Conservation (phyloP, 2,797 vertebrate species). For the Luscinia luscinia region DNA sequence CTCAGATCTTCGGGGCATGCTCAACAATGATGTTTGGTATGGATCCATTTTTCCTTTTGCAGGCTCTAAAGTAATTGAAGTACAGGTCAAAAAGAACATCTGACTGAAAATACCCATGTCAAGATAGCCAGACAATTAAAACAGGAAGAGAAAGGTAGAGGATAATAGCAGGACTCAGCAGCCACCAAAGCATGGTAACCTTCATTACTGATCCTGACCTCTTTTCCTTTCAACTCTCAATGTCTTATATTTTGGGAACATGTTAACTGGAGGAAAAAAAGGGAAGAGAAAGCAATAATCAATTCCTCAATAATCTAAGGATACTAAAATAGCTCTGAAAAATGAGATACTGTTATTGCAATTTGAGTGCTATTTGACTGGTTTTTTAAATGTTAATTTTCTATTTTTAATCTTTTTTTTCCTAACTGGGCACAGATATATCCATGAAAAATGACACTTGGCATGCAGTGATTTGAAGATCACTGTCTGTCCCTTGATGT, state of each 20-base stretch:
- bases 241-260: neutral
- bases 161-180: neutral
- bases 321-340: neutral
- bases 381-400: conserved; percentile 50
- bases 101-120: conserved; percentile 20
- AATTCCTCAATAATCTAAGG: neutral
- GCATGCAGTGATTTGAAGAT: conserved; percentile 74
- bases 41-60: neutral
- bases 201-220: neutral
- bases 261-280: neutral
- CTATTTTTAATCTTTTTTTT: neutral
- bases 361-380: conserved; percentile 11
- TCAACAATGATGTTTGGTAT: neutral
- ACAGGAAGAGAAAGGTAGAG: neutral
- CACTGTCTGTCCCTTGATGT: conserved; percentile 76
- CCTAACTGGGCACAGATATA: conserved; percentile 1
- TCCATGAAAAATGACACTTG: conserved; percentile 66
- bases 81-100: conserved; percentile 46
- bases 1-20: neutral
- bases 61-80: conserved; percentile 7
- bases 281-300: neutral
- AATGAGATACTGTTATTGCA: neutral
- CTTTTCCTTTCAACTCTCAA: neutral
- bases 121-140: conserved; percentile 38
- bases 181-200: neutral